phyloP scores from a whole-genome alignment of 2,888 invertebrate species.

The Cephonodes hylas region DNA sequence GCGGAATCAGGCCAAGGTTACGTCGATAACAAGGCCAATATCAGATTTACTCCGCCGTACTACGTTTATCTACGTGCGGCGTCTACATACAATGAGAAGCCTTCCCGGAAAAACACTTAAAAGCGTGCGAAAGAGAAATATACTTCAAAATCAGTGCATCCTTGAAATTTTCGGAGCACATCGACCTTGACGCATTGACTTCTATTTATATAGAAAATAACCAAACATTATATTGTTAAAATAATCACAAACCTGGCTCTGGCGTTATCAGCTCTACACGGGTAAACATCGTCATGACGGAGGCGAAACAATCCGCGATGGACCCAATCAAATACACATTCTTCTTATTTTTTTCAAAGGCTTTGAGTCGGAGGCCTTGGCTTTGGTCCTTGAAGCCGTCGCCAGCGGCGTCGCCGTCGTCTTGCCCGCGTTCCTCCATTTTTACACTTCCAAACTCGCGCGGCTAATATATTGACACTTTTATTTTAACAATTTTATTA shows the following conservation, averaged over 20 bases:
- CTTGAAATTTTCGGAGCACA: slow-evolving; percentile 36
- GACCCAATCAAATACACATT: slow-evolving; percentile 89
- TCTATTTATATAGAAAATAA: slow-evolving; percentile 22
- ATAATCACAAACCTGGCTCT: slow-evolving; percentile 73
- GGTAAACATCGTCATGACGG: slow-evolving; percentile 93
- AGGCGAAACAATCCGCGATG: slow-evolving; percentile 92
- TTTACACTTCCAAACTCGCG: slow-evolving; percentile 3
- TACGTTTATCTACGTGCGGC: background rate
- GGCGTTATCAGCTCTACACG: slow-evolving; percentile 85
- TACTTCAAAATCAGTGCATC: slow-evolving; percentile 2
- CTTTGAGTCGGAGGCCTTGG: slow-evolving; percentile 28
- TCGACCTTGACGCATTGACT: slow-evolving; percentile 35
- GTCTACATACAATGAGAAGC: background rate
- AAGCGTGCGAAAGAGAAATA: background rate
- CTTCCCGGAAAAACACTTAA: background rate
- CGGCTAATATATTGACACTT: background rate
- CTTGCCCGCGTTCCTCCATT: slow-evolving; percentile 32
- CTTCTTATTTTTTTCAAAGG: slow-evolving; percentile 62
- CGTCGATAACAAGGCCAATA: slow-evolving; percentile 3
- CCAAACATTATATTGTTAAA: background rate
- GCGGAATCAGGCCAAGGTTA: slow-evolving; percentile 7
- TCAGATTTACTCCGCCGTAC: slow-evolving; percentile 1
- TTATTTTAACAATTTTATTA: background rate
- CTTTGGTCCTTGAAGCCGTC: slow-evolving; percentile 33
- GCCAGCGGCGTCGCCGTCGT: slow-evolving; percentile 22